These are phyloP conservation scores for Lucilia cuprina DNA, from an alignment of 1,140 invertebrate species.

Conservation along the genomic window DNA sequence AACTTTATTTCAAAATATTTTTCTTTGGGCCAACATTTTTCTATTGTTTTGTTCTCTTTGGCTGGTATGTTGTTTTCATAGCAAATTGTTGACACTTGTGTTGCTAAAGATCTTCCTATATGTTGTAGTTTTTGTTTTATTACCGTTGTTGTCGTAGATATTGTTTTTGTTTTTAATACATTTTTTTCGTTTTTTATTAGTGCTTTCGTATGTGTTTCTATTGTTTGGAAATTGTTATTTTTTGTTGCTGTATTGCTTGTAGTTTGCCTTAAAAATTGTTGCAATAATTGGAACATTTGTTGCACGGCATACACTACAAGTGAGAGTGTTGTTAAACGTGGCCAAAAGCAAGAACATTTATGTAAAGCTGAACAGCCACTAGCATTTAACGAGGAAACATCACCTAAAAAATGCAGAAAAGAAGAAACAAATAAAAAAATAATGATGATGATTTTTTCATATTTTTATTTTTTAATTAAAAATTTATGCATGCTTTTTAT, in stretches of 20 bases:
- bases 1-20: slow-evolving; percentile 31
- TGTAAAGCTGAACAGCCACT: slow-evolving; percentile 36
- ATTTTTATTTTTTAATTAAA: background rate
- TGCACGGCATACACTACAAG: slow-evolving; percentile 32
- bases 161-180: slow-evolving; percentile 29
- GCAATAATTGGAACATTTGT: slow-evolving; percentile 38
- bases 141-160: slow-evolving; percentile 1
- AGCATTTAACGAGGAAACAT: slow-evolving; percentile 39
- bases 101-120: background rate
- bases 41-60: background rate
- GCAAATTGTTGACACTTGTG: slow-evolving; percentile 20
- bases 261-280: slow-evolving; percentile 34
- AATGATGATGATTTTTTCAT: background rate
- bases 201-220: slow-evolving; percentile 1
- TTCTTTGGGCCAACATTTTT: slow-evolving; percentile 8
- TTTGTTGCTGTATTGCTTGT: slow-evolving; percentile 11
- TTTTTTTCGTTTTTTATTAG: slow-evolving; percentile 16
- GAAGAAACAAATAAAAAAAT: background rate
- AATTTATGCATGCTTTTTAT: background rate
- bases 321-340: slow-evolving; percentile 35
- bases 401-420: slow-evolving; percentile 25
- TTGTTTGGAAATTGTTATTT: slow-evolving; percentile 20
- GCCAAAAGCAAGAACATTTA: slow-evolving; percentile 36
- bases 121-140: slow-evolving; percentile 28
- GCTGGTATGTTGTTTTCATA: slow-evolving; percentile 11